Base-by-base conservation (phyloP, 2,113 vertebrate genomes). In the Spea multiplicata region DNA sequence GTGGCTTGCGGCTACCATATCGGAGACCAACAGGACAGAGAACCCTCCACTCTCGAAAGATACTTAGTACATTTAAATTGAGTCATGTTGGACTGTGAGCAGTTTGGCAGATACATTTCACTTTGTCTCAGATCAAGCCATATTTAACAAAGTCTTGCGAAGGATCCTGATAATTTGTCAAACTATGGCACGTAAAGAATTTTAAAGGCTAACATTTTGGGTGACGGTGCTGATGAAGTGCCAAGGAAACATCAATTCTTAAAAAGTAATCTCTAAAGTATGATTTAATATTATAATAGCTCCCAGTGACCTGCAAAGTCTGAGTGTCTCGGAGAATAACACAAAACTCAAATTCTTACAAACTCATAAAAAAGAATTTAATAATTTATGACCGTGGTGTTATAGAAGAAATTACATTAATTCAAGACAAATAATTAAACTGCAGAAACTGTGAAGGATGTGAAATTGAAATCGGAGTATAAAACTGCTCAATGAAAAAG, bases 401-500 rank as follows among this genome's bases (percentile, higher is more conserved):
- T 70, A 69, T 68, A 44, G 76, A 50, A 71, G 57, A 71, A 71
- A 71, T 71, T 64, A 78, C 76, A 78, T 78, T 71, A 78, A 78
- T 78, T 62, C 68, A 71, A 78, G 76, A 78, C 76, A 78, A 78
- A 78, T 78, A 78, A 78, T 78, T 78, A 78, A 76, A 76, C 66
- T 59, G 52, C 52, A 57, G 74, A 68, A 77, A 71, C 55, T 78
- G 8, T 59, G 30, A 78, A 71, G 75, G 68, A 78, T 44, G 10
- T 61, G 76, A 78, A 65, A 78, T 78, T 65, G 68, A 71, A 78
- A 78, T 71, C 57, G 52, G 17, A 78, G 47, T 71, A 71, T 78
- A 78, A 78, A 71, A 71, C 67, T 64, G 57, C 46, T 76, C 52
- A 16, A 48, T 45, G 75, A 45, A 78, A 78, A 78, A 71, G 76